These are phyloP conservation scores for Allolobophora icterica DNA, from an alignment of 2,888 invertebrate genomes.

Conservation along the genomic window DNA sequence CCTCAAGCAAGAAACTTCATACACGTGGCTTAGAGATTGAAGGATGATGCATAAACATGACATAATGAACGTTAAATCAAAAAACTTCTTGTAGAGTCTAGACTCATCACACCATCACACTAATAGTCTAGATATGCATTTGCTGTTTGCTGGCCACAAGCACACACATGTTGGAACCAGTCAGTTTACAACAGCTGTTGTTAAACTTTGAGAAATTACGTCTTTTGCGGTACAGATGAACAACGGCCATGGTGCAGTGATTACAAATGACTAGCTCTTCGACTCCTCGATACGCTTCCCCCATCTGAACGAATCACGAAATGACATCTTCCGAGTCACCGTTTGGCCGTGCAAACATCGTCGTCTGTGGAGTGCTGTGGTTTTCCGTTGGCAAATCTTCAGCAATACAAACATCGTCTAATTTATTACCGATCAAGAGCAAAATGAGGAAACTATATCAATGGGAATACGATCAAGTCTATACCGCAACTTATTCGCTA, in stretches of 20 bases:
- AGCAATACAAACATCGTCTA: background rate
- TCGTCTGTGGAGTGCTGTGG: too few species aligned
- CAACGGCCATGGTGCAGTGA: background rate
- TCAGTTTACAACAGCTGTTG: background rate
- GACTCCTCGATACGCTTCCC: background rate
- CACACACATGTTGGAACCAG: background rate
- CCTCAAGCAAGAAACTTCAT: background rate
- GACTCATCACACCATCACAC: background rate
- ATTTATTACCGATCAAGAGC: background rate
- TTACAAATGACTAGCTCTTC: background rate
- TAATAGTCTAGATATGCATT: background rate
- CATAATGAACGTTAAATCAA: background rate
- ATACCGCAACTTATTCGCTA: background rate
- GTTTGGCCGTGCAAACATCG: background rate
- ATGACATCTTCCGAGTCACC: background rate
- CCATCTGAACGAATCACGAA: background rate
- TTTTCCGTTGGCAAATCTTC: slow-evolving; percentile 17
- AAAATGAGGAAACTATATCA: background rate
- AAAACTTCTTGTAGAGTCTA: background rate
- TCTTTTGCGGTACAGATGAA: background rate
- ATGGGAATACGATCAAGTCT: background rate
- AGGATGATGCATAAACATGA: background rate
- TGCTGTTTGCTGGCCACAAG: background rate
- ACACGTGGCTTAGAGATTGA: background rate
- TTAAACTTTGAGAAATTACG: background rate